Conservation (phyloP, 2,888 invertebrate genomes). For the Zootermopsis nevadensis region DNA sequence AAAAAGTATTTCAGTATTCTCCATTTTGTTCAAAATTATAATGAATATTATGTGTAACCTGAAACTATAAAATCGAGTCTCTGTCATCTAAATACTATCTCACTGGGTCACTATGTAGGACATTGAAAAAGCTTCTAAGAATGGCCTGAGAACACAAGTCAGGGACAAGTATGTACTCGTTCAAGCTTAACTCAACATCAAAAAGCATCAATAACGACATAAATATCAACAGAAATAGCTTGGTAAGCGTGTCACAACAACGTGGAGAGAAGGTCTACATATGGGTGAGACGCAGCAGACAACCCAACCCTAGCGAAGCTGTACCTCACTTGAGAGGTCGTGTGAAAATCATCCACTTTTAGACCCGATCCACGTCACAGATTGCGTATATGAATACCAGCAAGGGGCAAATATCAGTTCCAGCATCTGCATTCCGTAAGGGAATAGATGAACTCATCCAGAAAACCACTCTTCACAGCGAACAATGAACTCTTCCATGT, state of each 20-base stretch:
- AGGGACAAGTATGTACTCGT: background rate
- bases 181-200: background rate
- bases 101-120: no score
- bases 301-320: background rate
- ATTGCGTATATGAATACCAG: background rate
- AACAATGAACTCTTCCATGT: conserved; percentile 11
- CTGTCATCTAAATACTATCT: no score
- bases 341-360: background rate
- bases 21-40: no score
- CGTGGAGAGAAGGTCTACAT: background rate
- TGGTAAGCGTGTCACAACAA: conserved; percentile 1
- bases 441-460: background rate
- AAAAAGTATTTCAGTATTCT: no score
- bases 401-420: background rate
- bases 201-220: background rate
- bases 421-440: background rate
- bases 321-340: background rate
- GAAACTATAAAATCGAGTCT: no score
- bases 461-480: background rate
- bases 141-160: background rate
- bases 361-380: background rate
- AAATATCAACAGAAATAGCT: background rate
- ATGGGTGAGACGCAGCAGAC: background rate
- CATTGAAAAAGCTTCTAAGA: no score
- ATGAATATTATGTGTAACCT: no score